Conservation (phyloP, 1,140 invertebrate species). For the Venustaconcha ellipsiformis region DNA sequence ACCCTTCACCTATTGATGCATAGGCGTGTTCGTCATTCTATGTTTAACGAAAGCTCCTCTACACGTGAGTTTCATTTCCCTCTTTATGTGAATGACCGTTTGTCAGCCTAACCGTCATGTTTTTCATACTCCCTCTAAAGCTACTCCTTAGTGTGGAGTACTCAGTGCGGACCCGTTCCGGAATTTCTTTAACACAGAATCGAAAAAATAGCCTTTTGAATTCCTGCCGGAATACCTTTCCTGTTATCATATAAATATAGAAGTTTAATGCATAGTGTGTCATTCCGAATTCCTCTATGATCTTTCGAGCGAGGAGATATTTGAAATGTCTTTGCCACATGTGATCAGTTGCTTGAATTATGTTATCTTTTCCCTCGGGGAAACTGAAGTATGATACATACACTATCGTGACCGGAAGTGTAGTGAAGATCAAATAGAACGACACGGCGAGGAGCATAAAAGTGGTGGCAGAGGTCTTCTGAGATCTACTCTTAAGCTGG, state of each 20-base stretch:
- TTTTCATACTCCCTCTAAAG: conserved; percentile 26
- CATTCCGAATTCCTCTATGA: conserved; percentile 64
- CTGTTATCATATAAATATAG: conserved; percentile 65
- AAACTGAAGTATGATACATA: conserved; percentile 22
- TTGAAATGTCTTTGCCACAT: conserved; percentile 45
- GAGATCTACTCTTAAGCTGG: conserved; percentile 42
- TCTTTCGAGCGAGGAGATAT: conserved; percentile 47
- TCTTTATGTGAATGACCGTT: too few species aligned
- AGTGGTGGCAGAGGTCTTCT: conserved; percentile 60
- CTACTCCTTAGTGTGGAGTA: conserved; percentile 48
- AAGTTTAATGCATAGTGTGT: conserved; percentile 68
- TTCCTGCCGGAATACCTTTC: conserved; percentile 63
- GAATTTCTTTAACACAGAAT: conserved; percentile 32
- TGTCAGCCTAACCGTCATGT: conserved; percentile 35
- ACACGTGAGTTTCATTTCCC: too few species aligned
- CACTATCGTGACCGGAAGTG: conserved; percentile 61
- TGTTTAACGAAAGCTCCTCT: too few species aligned
- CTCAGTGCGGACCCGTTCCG: conserved; percentile 34
- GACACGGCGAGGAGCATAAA: conserved; percentile 65
- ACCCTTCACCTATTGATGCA: too few species aligned
- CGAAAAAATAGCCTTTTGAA: conserved; percentile 48
- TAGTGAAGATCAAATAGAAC: conserved; percentile 67
- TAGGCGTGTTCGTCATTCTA: too few species aligned
- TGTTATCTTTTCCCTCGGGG: conserved; percentile 16
- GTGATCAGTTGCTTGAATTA: conserved; percentile 20